Percentiles rank a stretch among this genome's conserved stretches.
These are phyloP conservation scores for Dunckerocampus dactyliophorus DNA, from an alignment of 2,113 vertebrate genomes.

Conservation along the genomic window DNA sequence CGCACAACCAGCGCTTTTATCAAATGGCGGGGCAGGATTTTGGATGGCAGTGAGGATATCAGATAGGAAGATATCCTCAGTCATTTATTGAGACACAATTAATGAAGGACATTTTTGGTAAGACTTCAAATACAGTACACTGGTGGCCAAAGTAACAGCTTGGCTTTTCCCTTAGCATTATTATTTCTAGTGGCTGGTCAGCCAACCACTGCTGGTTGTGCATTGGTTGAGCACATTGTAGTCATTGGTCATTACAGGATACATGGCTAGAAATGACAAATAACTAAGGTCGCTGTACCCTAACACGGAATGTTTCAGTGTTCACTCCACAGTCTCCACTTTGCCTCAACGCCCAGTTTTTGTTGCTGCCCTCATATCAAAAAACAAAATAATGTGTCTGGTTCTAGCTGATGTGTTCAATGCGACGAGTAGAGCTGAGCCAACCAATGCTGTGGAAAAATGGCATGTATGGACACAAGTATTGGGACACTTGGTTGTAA, in stretches of 20 bases:
- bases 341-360: no score
- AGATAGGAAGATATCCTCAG: not conserved
- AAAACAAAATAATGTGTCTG: not conserved
- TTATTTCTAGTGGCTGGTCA: not conserved
- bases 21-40: slow-evolving; percentile 76
- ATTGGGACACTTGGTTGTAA: not conserved
- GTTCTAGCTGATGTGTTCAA: not conserved
- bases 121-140: not conserved
- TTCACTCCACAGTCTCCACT: no score
- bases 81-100: not conserved
- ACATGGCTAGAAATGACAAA: not conserved
- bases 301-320: no score
- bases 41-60: slow-evolving; percentile 71
- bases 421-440: not conserved
- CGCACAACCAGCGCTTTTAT: slow-evolving; percentile 75
- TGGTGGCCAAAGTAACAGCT: no score
- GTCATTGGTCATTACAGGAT: not conserved
- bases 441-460: not conserved
- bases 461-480: not conserved
- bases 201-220: not conserved
- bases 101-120: not conserved
- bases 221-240: no score
- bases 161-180: not conserved
- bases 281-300: not conserved
- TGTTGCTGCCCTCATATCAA: not conserved